phyloP scores from a whole-genome alignment of 2,113 vertebrate genomes.

The Ellobius talpinus region DNA sequence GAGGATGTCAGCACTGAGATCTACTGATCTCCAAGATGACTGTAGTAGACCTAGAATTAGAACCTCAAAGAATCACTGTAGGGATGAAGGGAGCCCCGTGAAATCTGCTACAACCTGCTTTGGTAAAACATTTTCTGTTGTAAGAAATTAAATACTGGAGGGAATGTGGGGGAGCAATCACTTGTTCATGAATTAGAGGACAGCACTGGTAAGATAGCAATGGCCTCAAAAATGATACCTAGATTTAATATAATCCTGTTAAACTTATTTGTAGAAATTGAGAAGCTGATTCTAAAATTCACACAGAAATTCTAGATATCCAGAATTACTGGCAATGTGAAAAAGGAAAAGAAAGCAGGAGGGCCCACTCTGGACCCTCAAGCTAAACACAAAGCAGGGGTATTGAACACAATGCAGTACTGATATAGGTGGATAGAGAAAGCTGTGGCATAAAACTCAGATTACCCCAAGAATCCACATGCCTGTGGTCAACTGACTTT shows the following conservation, averaged over 20 bases:
- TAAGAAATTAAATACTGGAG: neutral
- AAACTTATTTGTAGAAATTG: neutral
- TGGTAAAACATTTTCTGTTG: neutral
- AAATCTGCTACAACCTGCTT: neutral
- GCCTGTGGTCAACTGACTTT: neutral
- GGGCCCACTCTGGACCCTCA: neutral
- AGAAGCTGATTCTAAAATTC: slow-evolving; percentile 9
- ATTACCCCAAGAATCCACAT: neutral
- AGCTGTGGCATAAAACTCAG: neutral
- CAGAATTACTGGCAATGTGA: neutral
- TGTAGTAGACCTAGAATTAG: neutral
- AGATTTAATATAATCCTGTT: neutral
- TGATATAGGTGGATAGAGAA: neutral
- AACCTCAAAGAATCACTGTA: slow-evolving; percentile 37
- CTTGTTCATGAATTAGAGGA: neutral
- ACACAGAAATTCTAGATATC: neutral
- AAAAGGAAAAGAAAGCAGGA: neutral
- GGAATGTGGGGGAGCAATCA: neutral
- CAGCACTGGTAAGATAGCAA: neutral
- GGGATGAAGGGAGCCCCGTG: neutral
- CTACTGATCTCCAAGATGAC: neutral
- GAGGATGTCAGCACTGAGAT: neutral
- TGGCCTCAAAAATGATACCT: neutral
- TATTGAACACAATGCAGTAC: neutral
- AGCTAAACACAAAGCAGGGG: neutral